phyloP scores from a whole-genome alignment of 2,888 invertebrate species.

The Lepidochitona cinerea region DNA sequence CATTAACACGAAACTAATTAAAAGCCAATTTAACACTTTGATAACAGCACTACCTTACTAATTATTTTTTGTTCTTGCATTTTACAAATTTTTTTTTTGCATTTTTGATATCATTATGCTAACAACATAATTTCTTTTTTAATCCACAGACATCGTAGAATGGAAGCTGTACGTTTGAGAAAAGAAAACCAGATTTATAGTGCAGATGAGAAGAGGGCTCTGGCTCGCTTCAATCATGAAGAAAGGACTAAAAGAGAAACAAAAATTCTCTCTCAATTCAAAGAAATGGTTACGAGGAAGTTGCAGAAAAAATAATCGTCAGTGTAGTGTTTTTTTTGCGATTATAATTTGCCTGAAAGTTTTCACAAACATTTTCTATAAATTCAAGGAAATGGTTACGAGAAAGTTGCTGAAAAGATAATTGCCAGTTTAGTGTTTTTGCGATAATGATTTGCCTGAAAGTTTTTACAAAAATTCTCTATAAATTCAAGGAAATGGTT shows the following conservation, averaged over 20 bases:
- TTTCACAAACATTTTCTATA: constrained; percentile 94
- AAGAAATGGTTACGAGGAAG: constrained; percentile 65
- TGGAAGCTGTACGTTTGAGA: constrained; percentile 99
- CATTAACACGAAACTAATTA: no score
- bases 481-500: constrained; percentile 79
- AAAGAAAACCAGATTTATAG: constrained; percentile 99
- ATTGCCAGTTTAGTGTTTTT: not conserved
- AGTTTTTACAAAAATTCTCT: constrained; percentile 93
- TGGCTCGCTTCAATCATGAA: constrained; percentile 98
- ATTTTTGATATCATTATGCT: no score
- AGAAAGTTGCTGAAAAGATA: constrained; percentile 40
- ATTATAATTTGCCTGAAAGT: no score
- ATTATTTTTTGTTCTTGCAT: no score
- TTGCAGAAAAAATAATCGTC: constrained; percentile 16
- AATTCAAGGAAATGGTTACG: constrained; percentile 75
- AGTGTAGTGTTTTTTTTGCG: no score
- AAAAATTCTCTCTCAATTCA: constrained; percentile 91
- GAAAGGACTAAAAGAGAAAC: constrained; percentile 96
- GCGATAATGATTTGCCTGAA: no score
- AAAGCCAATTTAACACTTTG: no score
- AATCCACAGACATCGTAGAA: constrained; percentile 83
- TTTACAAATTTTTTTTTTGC: no score
- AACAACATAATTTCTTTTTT: no score
- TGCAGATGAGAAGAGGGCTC: constrained; percentile 97
- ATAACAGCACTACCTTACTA: no score